These are phyloP conservation scores for Zaprionus obscuricornis DNA, from an alignment of 2,888 invertebrate species.

Conservation along the genomic window DNA sequence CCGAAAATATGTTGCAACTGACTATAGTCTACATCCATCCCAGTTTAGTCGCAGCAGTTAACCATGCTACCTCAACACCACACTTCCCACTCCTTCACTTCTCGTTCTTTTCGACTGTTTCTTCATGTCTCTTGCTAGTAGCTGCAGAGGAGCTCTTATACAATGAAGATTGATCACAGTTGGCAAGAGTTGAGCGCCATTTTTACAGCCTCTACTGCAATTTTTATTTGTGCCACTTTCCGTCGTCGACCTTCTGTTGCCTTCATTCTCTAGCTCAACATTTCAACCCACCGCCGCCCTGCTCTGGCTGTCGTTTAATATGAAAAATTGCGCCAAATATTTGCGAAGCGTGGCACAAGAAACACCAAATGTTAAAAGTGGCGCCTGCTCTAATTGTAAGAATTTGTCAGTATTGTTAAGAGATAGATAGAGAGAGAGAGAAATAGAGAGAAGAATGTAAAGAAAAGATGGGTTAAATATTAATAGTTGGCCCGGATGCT, in stretches of 20 bases:
- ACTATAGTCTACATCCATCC: conserved; percentile 4
- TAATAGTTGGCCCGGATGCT: conserved; percentile 32
- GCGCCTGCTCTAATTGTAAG: conserved; percentile 59
- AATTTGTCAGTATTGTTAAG: conserved; percentile 69
- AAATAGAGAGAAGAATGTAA: too few relatives aligned
- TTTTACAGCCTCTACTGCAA: conserved; percentile 60
- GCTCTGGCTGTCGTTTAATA: conserved; percentile 68
- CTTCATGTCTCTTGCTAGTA: too few relatives aligned
- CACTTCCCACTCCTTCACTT: not conserved
- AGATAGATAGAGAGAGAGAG: too few relatives aligned
- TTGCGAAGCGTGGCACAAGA: conserved; percentile 49
- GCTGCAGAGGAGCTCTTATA: too few relatives aligned
- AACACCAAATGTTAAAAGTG: conserved; percentile 34
- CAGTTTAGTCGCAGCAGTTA: too few relatives aligned
- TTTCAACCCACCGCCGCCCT: not conserved
- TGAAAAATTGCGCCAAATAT: conserved; percentile 73
- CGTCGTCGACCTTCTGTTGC: conserved; percentile 48
- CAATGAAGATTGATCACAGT: conserved; percentile 77
- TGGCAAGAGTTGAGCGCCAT: conserved; percentile 53
- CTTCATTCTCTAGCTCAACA: not conserved
- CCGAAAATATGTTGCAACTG: conserved; percentile 45
- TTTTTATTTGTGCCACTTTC: conserved; percentile 66
- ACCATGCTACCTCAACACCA: not conserved
- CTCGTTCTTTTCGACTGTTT: not conserved
- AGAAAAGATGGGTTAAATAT: conserved; percentile 41